Evolutionary conservation across 2,797 vertebrate species (phyloP), one percentile per base, ranked within the genome.

Genomic region (Pitangus sulphuratus): DNA sequence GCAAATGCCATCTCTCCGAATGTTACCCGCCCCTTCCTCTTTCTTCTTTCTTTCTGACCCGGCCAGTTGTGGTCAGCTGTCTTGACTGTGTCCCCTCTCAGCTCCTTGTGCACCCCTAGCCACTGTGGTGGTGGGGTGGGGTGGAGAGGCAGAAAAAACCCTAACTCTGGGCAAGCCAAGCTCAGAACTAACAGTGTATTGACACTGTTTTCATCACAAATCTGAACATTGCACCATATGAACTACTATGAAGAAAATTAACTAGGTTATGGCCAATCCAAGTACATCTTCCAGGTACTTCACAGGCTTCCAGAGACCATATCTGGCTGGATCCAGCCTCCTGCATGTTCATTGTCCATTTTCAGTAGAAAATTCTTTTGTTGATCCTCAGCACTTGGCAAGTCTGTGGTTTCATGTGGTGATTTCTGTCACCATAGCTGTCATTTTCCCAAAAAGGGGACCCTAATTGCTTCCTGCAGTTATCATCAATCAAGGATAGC

Each of bases 171-270:
- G 51, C 7, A 17, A 53, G 39, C 7, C 1, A 56, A 42, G 61
- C 61, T 70, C 60, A 33, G 50, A 9, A 28, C 3, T 45, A 70
- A 4, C 0, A 0, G 8, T 35, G 33, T 14, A 5, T n/a, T 33
- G 47, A 30, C 33, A 9, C 18, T 13, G 4, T 24, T 86, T 42
- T 12, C 14, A 9, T 12, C 54, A 30, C 53, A 85, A 68, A 82
- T n/a, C n/a, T 25, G n/a, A 58, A 22, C 37, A 17, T 1, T 61
- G 24, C 16, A 16, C 9, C 10, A 4, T 20, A 24, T 0, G 0
- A 64, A 19, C 6, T 42, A 18, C 33, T 50, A 3, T 8, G 6
- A 64, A 39, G 47, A 74, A 64, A 74, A 88, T 25, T 2, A 42
- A 16, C 28, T 30, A 4, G 0, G 31, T 53, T 68, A 50, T n/a